A percentile compares a stretch with the other conserved stretches of the same genome.
Conservation (phyloP, 2,888 invertebrate genomes). For the Harpagoxenus sublaevis region DNA sequence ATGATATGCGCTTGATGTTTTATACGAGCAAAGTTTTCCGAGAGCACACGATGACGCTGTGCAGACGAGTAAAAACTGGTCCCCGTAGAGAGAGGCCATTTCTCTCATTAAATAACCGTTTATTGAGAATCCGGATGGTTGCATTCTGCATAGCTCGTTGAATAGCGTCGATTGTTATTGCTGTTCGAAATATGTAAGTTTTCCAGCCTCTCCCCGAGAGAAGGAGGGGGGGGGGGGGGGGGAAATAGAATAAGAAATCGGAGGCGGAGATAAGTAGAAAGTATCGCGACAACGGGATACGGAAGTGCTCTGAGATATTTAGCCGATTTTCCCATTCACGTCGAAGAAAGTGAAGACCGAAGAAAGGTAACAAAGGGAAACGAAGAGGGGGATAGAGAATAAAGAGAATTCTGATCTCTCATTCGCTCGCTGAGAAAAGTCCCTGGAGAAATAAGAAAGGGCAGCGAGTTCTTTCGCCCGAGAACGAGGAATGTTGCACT, state of each 20-base stretch:
- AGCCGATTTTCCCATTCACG: conserved; percentile 52
- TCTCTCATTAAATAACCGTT: conserved; percentile 36
- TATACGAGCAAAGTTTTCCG: conserved; percentile 67
- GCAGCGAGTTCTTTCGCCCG: conserved; percentile 54
- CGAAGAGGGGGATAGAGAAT: conserved; percentile 26
- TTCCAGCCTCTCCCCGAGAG: conserved; percentile 17
- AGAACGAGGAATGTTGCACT: conserved; percentile 41
- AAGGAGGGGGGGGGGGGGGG: background rate
- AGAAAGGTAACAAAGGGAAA: conserved; percentile 44
- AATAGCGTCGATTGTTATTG: conserved; percentile 39
- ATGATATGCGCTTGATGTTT: conserved; percentile 54
- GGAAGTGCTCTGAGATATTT: conserved; percentile 80
- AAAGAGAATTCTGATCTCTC: conserved; percentile 61
- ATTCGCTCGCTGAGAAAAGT: conserved; percentile 67
- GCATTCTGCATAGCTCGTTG: conserved; percentile 14
- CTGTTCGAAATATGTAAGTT: conserved; percentile 43
- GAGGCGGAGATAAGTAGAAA: conserved; percentile 48
- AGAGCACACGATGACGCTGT: conserved; percentile 34
- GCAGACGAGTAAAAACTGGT: conserved; percentile 46
- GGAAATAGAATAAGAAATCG: conserved; percentile 6
- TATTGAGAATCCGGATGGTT: conserved; percentile 12
- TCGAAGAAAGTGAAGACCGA: conserved; percentile 56
- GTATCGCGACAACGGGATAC: conserved; percentile 47
- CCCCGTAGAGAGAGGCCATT: background rate
- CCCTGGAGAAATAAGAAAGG: conserved; percentile 80